Conservation (phyloP, 2,888 invertebrate genomes). For the Oligia fasciuncula region DNA sequence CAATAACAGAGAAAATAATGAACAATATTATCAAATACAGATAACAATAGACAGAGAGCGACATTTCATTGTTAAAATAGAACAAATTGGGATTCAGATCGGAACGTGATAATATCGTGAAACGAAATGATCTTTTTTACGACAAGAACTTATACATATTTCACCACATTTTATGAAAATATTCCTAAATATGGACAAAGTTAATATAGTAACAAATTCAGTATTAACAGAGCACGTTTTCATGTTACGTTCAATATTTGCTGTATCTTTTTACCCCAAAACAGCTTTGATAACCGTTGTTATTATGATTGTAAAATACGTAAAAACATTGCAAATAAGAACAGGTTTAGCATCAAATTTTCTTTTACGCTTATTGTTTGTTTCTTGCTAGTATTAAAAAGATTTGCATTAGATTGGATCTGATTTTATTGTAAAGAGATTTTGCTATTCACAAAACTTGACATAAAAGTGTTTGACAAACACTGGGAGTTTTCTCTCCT, state of each 20-base stretch:
- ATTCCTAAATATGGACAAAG: slow-evolving; percentile 15
- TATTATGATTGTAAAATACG: slow-evolving; percentile 28
- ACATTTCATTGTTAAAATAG: slow-evolving; percentile 6
- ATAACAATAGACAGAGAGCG: slow-evolving; percentile 8
- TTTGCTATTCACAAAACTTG: slow-evolving; percentile 41
- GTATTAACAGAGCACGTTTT: slow-evolving; percentile 27
- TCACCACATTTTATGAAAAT: slow-evolving; percentile 24
- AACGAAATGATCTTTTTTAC: slow-evolving; percentile 32
- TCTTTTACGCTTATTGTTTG: slow-evolving; percentile 36
- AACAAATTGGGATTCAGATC: slow-evolving; percentile 13
- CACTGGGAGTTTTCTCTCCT: slow-evolving; percentile 34
- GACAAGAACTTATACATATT: slow-evolving; percentile 17
- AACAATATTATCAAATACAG: slow-evolving; percentile 1
- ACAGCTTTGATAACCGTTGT: slow-evolving; percentile 14
- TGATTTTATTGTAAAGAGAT: slow-evolving; percentile 28
- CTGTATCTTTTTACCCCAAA: slow-evolving; percentile 17
- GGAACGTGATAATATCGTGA: slow-evolving; percentile 37
- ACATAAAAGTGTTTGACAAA: slow-evolving; percentile 48
- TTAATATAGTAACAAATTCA: slow-evolving; percentile 37
- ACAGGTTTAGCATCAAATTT: slow-evolving; percentile 3
- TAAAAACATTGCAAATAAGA: slow-evolving; percentile 18
- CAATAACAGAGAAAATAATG: neutral
- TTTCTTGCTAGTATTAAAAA: slow-evolving; percentile 29
- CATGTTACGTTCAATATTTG: slow-evolving; percentile 31
- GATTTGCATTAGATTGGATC: slow-evolving; percentile 25